These are phyloP conservation scores for Channa argus DNA, from an alignment of 2,113 vertebrate genomes.

Conservation along the genomic window DNA sequence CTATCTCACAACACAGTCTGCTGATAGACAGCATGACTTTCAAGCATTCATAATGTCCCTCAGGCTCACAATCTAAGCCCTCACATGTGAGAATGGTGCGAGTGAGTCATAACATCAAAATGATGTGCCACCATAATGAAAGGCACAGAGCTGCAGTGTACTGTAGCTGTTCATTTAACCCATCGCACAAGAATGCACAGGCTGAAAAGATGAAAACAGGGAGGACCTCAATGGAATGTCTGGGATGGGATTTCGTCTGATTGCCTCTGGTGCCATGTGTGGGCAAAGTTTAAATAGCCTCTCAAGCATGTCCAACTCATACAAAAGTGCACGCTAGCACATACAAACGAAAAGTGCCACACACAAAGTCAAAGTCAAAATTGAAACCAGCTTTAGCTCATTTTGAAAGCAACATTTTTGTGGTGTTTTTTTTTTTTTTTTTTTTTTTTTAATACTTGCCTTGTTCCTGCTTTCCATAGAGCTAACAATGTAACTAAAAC, in stretches of 20 bases:
- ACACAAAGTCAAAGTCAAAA: conserved; percentile 9
- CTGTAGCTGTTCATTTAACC: conserved; percentile 61
- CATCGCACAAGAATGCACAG: conserved; percentile 62
- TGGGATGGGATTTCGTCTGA: conserved; percentile 52
- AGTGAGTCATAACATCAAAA: conserved; percentile 73
- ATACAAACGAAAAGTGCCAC: neutral
- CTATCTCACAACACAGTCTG: conserved; percentile 36
- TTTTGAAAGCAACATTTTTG: conserved; percentile 28
- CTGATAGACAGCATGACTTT: conserved; percentile 45
- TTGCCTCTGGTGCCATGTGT: conserved; percentile 57
- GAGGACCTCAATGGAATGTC: conserved; percentile 48
- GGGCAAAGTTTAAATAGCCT: conserved; percentile 36
- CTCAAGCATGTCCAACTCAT: neutral
- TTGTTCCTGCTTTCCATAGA: conserved; percentile 18
- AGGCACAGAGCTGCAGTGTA: conserved; percentile 50
- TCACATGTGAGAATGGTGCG: conserved; percentile 30
- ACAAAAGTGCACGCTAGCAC: conserved; percentile 1
- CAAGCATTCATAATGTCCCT: conserved; percentile 11
- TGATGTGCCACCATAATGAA: conserved; percentile 68
- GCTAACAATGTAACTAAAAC: too few species aligned
- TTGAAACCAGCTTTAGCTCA: conserved; percentile 3
- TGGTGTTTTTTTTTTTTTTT: conserved; percentile 26
- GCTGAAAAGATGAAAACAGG: conserved; percentile 61
- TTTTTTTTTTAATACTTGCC: conserved; percentile 31
- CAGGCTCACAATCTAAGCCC: conserved; percentile 32